These are phyloP conservation scores for Enchytraeus crypticus DNA, from an alignment of 2,888 invertebrate species.

Conservation along the genomic window DNA sequence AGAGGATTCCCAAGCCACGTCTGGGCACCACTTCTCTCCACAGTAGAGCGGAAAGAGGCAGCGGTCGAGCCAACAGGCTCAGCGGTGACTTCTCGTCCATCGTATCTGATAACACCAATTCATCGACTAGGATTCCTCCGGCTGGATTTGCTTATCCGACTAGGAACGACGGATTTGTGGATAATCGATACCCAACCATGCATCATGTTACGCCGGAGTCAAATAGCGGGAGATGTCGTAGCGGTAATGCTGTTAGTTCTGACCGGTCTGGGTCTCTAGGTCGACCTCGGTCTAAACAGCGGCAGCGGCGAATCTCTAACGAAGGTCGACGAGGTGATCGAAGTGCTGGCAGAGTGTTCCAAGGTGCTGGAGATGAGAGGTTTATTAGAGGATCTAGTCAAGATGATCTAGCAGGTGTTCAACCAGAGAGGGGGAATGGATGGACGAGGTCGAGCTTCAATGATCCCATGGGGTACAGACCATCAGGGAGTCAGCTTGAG, in stretches of 20 bases:
- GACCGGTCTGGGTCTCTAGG: neutral
- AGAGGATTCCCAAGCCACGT: neutral
- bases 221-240: neutral
- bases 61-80: neutral
- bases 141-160: no score
- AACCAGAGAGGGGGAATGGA: neutral
- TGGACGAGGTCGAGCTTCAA: neutral
- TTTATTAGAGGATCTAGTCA: neutral
- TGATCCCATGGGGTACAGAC: neutral
- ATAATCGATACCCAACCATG: neutral
- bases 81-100: neutral
- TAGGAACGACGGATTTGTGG: neutral
- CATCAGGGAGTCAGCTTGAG: no score
- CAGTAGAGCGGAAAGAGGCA: neutral
- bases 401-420: neutral
- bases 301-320: neutral
- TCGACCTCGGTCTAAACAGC: neutral
- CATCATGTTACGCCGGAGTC: neutral
- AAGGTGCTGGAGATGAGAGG: neutral
- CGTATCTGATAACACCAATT: neutral
- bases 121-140: neutral
- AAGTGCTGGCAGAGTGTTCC: neutral
- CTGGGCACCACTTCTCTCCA: slow-evolving; percentile 1
- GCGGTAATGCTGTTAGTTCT: neutral
- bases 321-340: neutral